These are phyloP conservation scores for Leucopternis melanops DNA, from an alignment of 2,113 vertebrate genomes.

Conservation along the genomic window DNA sequence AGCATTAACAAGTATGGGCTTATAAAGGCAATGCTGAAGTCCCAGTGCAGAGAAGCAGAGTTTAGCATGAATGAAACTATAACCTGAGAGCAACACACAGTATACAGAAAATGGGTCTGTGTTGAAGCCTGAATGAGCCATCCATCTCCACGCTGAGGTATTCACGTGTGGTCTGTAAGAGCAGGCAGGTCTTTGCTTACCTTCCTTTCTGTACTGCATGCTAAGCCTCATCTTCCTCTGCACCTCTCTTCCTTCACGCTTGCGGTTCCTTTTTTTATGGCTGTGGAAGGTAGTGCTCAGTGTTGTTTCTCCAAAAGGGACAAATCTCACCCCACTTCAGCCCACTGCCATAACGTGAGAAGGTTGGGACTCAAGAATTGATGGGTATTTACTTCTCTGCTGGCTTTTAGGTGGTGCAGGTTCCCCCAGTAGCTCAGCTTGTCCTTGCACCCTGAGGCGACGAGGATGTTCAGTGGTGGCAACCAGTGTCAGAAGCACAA, in stretches of 20 bases:
- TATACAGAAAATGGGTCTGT: neutral
- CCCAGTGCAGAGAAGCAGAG: neutral
- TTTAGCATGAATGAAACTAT: neutral
- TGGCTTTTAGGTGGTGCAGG: neutral
- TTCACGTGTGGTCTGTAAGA: neutral
- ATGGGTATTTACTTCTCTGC: neutral
- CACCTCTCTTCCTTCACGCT: neutral
- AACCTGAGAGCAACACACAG: neutral
- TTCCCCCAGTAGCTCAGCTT: neutral
- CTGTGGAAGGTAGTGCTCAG: neutral
- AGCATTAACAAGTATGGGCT: neutral
- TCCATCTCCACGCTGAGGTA: neutral
- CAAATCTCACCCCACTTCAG: neutral
- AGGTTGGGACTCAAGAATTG: neutral
- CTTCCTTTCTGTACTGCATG: neutral
- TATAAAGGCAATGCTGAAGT: neutral
- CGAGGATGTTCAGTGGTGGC: neutral
- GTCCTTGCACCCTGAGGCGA: neutral
- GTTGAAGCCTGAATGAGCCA: neutral
- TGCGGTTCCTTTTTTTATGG: neutral
- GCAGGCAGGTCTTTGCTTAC: neutral
- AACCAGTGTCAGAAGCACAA: neutral
- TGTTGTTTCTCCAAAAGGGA: neutral
- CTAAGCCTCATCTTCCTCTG: neutral
- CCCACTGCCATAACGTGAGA: neutral